Evolutionary conservation across 2,888 invertebrate species (phyloP).

Genomic region (Archaeoteleia sp.): DNA sequence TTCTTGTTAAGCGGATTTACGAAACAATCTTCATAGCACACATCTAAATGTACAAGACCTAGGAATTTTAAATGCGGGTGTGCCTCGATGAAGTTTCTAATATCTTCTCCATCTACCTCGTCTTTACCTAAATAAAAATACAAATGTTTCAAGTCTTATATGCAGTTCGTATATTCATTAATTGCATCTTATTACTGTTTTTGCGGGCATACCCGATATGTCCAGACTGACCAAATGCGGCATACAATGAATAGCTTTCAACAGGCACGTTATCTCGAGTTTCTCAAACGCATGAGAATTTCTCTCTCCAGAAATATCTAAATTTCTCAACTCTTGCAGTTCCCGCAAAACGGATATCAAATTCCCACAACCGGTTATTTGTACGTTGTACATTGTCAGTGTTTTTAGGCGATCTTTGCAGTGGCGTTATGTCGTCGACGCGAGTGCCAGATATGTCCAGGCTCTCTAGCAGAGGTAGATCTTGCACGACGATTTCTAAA

Average conservation of each 20-base stretch:
- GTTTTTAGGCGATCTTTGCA: slow-evolving; percentile 78
- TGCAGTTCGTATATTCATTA: not conserved
- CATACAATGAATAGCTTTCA: slow-evolving; percentile 75
- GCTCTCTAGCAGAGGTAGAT: slow-evolving; percentile 79
- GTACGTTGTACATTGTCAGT: slow-evolving; percentile 79
- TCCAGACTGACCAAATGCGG: slow-evolving; percentile 79
- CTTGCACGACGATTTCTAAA: slow-evolving; percentile 80
- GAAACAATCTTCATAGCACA: slow-evolving; percentile 77
- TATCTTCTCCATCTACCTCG: slow-evolving; percentile 74
- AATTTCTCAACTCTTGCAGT: slow-evolving; percentile 76
- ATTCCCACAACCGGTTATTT: slow-evolving; percentile 74
- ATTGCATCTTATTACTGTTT: no score
- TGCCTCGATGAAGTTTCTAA: slow-evolving; percentile 74
- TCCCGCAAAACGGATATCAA: slow-evolving; percentile 76
- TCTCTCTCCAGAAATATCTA: slow-evolving; percentile 79
- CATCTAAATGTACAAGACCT: slow-evolving; percentile 77
- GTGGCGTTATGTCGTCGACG: slow-evolving; percentile 79
- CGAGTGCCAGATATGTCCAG: slow-evolving; percentile 81
- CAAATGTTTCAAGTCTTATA: no score
- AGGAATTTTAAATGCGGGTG: slow-evolving; percentile 77
- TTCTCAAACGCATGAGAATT: slow-evolving; percentile 75
- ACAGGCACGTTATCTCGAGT: slow-evolving; percentile 74
- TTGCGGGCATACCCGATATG: slow-evolving; percentile 76
- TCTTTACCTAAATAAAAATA: no score
- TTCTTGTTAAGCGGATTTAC: slow-evolving; percentile 73